These are phyloP conservation scores for Emydura subglobosa DNA, from an alignment of 2,113 vertebrate genomes.

Conservation along the genomic window DNA sequence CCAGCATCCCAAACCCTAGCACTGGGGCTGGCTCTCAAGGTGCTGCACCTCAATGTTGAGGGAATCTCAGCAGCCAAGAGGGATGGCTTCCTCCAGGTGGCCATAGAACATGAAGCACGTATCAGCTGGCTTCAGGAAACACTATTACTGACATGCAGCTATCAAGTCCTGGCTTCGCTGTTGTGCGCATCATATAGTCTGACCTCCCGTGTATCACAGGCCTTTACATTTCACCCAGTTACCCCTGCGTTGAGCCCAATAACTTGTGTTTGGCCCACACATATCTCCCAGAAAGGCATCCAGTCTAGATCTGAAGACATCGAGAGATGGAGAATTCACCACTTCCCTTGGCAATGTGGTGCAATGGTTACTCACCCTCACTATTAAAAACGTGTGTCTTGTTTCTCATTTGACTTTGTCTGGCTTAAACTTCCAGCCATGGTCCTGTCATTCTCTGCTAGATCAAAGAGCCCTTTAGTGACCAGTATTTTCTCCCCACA, in stretches of 20 bases:
- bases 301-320: neutral
- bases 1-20: no score
- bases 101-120: no score
- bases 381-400: neutral
- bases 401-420: neutral
- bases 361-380: neutral
- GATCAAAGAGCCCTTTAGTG: neutral
- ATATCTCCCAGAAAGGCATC: neutral
- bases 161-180: no score
- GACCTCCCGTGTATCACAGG: no score
- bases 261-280: neutral
- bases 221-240: no score
- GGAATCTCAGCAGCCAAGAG: no score
- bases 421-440: neutral
- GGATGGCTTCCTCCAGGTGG: no score
- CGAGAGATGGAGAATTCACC: neutral
- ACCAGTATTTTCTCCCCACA: neutral
- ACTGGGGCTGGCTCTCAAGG: no score
- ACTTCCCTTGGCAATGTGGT: neutral
- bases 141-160: no score
- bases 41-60: no score
- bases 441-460: accelerated
- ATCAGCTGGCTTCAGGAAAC: no score
- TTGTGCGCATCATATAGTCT: no score
- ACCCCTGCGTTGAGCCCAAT: neutral